Conservation (phyloP, 2,113 vertebrate species). For the Oryzias javanicus region DNA sequence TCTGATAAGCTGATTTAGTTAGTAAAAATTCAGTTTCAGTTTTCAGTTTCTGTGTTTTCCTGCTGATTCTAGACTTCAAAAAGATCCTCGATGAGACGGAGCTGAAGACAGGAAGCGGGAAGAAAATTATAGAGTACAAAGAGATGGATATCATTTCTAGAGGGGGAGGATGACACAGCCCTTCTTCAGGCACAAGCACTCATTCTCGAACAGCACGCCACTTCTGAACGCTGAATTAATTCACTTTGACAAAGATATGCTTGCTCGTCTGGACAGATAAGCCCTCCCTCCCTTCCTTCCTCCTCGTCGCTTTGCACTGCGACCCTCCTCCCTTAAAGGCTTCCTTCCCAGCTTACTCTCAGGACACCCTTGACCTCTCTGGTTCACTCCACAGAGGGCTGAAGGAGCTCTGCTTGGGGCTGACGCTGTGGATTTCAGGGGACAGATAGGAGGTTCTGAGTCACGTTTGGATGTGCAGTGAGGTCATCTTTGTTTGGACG, state of each 20-base stretch:
- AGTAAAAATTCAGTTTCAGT: neutral
- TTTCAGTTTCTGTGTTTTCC: slow-evolving; percentile 2
- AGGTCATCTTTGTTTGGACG: slow-evolving; percentile 53
- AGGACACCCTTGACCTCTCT: slow-evolving; percentile 8
- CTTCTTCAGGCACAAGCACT: slow-evolving; percentile 19
- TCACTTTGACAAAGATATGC: slow-evolving; percentile 46
- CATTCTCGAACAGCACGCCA: slow-evolving; percentile 26
- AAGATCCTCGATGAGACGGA: neutral
- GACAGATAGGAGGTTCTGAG: slow-evolving; percentile 51
- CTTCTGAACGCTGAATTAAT: slow-evolving; percentile 43
- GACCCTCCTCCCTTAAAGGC: neutral
- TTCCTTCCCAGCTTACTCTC: neutral
- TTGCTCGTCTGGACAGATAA: slow-evolving; percentile 43
- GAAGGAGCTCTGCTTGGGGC: slow-evolving; percentile 24
- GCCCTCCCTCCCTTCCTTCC: neutral
- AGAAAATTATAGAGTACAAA: slow-evolving; percentile 20
- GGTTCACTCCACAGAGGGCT: slow-evolving; percentile 18
- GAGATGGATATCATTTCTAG: slow-evolving; percentile 34
- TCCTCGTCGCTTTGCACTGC: neutral
- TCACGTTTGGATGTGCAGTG: slow-evolving; percentile 48
- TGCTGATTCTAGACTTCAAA: slow-evolving; percentile 8
- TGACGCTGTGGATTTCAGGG: slow-evolving; percentile 31
- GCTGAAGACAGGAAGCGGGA: slow-evolving; percentile 17
- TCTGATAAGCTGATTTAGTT: neutral
- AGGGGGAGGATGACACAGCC: slow-evolving; percentile 30